These are phyloP conservation scores for Alaudala cheleensis DNA, from an alignment of 2,113 vertebrate genomes.

Conservation along the genomic window DNA sequence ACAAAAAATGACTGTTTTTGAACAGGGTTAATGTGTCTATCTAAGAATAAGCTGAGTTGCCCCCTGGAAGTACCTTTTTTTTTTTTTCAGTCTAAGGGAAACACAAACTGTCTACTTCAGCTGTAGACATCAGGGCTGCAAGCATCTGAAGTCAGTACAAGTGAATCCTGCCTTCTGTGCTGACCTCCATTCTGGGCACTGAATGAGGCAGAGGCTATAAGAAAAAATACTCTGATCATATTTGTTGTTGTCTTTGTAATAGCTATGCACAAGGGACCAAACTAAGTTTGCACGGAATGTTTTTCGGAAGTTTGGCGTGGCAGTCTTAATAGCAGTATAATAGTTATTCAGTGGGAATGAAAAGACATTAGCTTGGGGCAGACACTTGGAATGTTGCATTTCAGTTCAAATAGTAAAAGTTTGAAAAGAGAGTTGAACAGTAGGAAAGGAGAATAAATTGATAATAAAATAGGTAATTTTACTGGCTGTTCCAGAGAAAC, in stretches of 20 bases:
- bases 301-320: background rate
- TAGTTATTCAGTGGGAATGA: background rate
- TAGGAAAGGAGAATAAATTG: background rate
- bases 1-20: no score
- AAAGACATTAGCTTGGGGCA: background rate
- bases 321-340: background rate
- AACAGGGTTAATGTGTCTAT: background rate
- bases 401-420: background rate
- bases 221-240: background rate
- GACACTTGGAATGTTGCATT: background rate
- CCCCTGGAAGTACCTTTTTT: background rate
- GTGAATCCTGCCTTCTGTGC: background rate
- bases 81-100: background rate
- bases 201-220: background rate
- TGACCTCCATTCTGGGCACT: background rate
- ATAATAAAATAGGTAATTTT: background rate
- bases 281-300: background rate
- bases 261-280: background rate
- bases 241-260: background rate
- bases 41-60: background rate
- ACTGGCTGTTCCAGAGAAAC: background rate
- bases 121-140: background rate
- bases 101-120: background rate
- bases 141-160: background rate
- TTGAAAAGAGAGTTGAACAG: background rate